These are phyloP conservation scores for Muschampia plurimacula DNA, from an alignment of 2,888 invertebrate species.

Conservation along the genomic window DNA sequence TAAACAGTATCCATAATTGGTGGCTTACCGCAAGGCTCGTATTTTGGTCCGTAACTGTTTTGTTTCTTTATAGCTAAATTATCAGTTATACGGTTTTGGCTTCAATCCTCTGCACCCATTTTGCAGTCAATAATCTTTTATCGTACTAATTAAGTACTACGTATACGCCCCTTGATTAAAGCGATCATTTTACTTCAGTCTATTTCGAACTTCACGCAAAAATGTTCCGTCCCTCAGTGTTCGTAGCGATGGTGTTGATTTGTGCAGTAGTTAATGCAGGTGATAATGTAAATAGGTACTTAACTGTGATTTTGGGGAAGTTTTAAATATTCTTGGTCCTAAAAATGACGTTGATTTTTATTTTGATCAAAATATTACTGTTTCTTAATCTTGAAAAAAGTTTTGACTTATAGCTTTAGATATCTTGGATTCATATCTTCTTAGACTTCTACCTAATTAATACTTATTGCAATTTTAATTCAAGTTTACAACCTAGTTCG, in stretches of 20 bases:
- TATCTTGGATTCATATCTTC: too few species aligned
- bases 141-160: constrained; percentile 55
- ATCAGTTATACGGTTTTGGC: constrained; percentile 4
- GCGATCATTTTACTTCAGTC: constrained; percentile 15
- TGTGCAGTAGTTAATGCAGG: constrained; percentile 54
- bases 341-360: background rate
- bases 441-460: too few species aligned
- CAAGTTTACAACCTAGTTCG: too few species aligned
- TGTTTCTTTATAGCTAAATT: background rate
- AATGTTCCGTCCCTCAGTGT: constrained; percentile 57
- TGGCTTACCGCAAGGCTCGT: background rate
- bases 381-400: background rate
- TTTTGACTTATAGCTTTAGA: too few species aligned
- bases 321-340: constrained; percentile 23
- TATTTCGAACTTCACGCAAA: constrained; percentile 13
- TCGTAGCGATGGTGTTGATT: constrained; percentile 55
- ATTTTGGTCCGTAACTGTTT: background rate
- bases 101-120: constrained; percentile 44
- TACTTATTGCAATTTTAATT: too few species aligned
- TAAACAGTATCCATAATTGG: background rate
- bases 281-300: constrained; percentile 55
- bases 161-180: constrained; percentile 43
- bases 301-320: constrained; percentile 44
- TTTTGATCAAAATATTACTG: background rate
- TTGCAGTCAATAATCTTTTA: constrained; percentile 69